Evolutionary conservation across 2,888 invertebrate genomes (phyloP), one percentile per base, ranked within the genome.

Genomic region (Clistopyga incitator): DNA sequence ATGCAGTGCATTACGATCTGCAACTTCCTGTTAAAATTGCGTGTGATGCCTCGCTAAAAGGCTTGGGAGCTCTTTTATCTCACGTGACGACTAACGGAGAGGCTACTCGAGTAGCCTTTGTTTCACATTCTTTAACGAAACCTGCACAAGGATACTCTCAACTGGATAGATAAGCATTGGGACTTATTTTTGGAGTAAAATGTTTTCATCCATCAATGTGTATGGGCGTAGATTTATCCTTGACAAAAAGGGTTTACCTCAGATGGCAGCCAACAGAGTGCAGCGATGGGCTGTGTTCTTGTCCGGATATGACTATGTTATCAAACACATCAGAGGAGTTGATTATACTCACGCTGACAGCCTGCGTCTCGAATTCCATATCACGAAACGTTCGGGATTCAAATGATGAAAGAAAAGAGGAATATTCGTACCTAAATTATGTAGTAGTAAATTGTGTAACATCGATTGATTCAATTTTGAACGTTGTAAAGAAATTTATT

Each of bases 351-450:
- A 52, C 0, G 79, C 79, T 20, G 79, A 79, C 13, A 50, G 61
- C 8, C 71, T 79, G 3, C n/a, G n/a, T 79, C 72, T 42, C 47
- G 79, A 18, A 20, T 20, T 29, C 67, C 67, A 3, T n/a, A 20
- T 34, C 50, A 38, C 38, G 38, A 38, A 38, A 10, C 38, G 38
- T 38, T 10, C 10, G 2, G 6, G 10, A 3, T 0, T 29, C 68
- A 1, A 18, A 11, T 18, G 52, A 29, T 11, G 68, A 54, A 47
- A 56, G 23, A 0, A 38, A 59, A 70, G 47, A 52, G 23, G 78
- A 78, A 18, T 78, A 50, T 78, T 38, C 78, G 29, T 78, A 61
- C 59, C 70, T 78, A 6, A 71, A 78, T 20, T 34, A 59, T 54
- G 25, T 78, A 25, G 25, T 78, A 25, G 11, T 50, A 6, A 61